Conservation (phyloP, 53 echinoderm and acorn worm species). For the Crossaster papposus region DNA sequence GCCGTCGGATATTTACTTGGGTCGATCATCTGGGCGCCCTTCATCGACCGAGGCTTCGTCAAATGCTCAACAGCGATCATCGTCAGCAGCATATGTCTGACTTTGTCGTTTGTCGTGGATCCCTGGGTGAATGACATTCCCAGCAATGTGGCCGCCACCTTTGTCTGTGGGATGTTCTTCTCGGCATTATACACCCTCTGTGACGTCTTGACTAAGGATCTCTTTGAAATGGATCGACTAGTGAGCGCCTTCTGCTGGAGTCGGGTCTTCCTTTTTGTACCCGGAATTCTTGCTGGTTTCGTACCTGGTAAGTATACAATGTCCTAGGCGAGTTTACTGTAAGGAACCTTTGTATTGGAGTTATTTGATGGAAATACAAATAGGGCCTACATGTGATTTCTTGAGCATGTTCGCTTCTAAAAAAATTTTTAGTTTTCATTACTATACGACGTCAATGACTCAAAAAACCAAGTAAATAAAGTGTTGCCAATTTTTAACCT, state of each 20-base stretch:
- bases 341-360: too few species aligned
- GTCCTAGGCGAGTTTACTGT: too few species aligned
- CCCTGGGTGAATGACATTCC: conserved; percentile 7
- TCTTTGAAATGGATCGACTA: not conserved
- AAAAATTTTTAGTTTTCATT: too few species aligned
- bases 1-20: conserved; percentile 7
- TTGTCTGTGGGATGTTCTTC: not conserved
- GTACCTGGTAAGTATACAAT: conserved; percentile 3
- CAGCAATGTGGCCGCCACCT: not conserved
- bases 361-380: too few species aligned
- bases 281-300: not conserved
- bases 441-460: too few species aligned
- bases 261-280: not conserved
- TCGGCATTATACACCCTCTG: not conserved
- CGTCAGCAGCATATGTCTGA: not conserved
- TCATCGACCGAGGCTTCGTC: conserved; percentile 8
- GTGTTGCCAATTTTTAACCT: too few species aligned
- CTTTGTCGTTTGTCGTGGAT: conserved; percentile 4
- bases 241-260: not conserved
- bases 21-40: not conserved
- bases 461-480: too few species aligned
- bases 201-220: not conserved
- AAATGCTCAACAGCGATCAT: conserved; percentile 1
- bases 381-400: too few species aligned
- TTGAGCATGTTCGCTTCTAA: too few species aligned